A percentile compares a stretch with the other conserved stretches of the same genome.
Evolutionary conservation across 2,113 vertebrate genomes (phyloP).

Genomic region (Antechinus stuartii): DNA sequence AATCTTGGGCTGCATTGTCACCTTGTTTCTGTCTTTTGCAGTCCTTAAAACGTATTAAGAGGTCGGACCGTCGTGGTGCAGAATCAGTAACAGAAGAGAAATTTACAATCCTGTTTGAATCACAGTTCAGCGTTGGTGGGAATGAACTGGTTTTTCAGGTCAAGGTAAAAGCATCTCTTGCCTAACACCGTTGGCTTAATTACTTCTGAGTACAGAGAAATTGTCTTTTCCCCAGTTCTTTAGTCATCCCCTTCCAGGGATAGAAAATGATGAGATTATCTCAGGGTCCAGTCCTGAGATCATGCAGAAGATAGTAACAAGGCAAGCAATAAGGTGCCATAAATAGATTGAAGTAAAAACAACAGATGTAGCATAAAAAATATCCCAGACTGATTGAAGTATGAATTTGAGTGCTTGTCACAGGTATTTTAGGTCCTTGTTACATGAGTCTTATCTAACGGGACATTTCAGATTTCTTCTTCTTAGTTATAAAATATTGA

Average conservation of each 20-base stretch:
- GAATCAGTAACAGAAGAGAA: conserved; percentile 98
- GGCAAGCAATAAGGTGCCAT: background rate
- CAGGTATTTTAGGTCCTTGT: background rate
- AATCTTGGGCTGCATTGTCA: background rate
- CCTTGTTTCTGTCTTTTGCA: conserved; percentile 66
- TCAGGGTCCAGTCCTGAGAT: background rate
- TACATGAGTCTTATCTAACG: background rate
- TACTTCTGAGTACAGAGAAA: background rate
- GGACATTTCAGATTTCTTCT: background rate
- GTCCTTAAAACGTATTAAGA: conserved; percentile 98
- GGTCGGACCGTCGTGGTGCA: conserved; percentile 95
- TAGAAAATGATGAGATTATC: background rate
- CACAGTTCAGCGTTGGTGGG: conserved; percentile 97
- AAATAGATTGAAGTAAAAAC: background rate
- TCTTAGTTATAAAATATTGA: background rate
- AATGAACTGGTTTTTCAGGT: conserved; percentile 99
- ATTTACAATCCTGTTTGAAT: conserved; percentile 98
- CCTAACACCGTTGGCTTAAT: background rate
- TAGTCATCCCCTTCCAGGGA: background rate
- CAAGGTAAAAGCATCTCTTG: conserved; percentile 87
- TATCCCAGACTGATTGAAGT: background rate
- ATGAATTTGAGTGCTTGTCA: background rate
- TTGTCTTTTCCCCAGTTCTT: background rate
- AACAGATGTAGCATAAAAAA: background rate
- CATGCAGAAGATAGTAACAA: background rate